These are phyloP conservation scores for Sweltsa coloradensis DNA, from an alignment of 1,140 invertebrate species.

Conservation along the genomic window DNA sequence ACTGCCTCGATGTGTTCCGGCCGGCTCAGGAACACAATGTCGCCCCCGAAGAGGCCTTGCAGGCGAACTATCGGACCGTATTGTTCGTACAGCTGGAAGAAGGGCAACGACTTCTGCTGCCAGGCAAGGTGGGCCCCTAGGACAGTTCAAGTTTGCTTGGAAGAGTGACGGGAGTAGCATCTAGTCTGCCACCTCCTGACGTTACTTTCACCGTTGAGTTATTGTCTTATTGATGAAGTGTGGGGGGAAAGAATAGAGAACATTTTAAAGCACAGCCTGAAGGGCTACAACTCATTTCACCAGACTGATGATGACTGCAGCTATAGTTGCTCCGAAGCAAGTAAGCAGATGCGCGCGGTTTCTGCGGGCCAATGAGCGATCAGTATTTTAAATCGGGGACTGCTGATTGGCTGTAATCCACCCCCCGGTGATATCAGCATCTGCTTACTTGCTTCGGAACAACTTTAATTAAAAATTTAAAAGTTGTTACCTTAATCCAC, in stretches of 20 bases:
- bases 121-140: constrained; percentile 30
- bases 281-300: constrained; percentile 5
- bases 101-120: constrained; percentile 29
- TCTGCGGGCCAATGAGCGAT: too few relatives aligned
- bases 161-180: not conserved
- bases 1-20: constrained; percentile 47
- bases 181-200: not conserved
- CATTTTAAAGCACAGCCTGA: constrained; percentile 19
- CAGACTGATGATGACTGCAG: not conserved
- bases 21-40: constrained; percentile 43
- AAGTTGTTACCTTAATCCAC: too few relatives aligned
- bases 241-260: not conserved
- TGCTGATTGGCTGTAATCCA: too few relatives aligned
- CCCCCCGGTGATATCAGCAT: too few relatives aligned
- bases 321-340: too few relatives aligned
- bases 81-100: constrained; percentile 41
- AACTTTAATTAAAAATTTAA: too few relatives aligned
- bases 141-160: constrained; percentile 10
- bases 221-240: not conserved
- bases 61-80: constrained; percentile 49
- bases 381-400: too few relatives aligned
- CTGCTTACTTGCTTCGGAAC: too few relatives aligned
- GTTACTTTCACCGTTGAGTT: not conserved
- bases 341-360: too few relatives aligned
- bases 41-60: constrained; percentile 41